Evolutionary conservation across 2,113 vertebrate genomes (phyloP).

Genomic region (Cephalopterus ornatus): DNA sequence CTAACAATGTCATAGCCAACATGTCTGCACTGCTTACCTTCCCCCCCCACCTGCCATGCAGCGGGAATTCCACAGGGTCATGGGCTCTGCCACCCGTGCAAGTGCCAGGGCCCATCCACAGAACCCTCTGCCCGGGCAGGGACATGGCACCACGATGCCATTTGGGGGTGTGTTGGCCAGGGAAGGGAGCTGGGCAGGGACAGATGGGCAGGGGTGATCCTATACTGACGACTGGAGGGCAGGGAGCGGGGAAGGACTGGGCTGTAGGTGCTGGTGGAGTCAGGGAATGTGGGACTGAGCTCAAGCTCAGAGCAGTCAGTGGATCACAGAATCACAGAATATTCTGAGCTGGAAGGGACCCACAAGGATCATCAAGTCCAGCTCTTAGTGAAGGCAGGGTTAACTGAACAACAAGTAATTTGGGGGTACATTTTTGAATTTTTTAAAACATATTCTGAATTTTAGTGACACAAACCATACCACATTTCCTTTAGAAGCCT

Average conservation of each 20-base stretch:
- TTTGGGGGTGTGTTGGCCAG: too few relatives aligned
- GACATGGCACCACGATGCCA: not conserved
- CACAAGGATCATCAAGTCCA: not conserved
- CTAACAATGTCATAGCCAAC: constrained; percentile 32
- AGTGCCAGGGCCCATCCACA: not conserved
- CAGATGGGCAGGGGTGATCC: not conserved
- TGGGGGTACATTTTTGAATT: not conserved
- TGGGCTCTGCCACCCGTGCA: accelerated
- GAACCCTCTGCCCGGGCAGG: accelerated
- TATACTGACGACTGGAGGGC: not conserved
- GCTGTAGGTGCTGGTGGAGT: not conserved
- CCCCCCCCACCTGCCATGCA: not conserved
- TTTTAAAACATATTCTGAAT: not conserved
- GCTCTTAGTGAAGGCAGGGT: not conserved
- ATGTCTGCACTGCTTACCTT: not conserved
- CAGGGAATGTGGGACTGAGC: not conserved
- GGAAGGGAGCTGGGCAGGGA: not conserved
- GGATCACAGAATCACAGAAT: not conserved
- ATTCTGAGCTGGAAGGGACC: not conserved
- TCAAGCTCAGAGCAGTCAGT: not conserved
- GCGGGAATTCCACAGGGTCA: not conserved
- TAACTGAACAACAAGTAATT: not conserved
- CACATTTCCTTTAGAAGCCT: not conserved
- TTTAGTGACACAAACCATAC: not conserved
- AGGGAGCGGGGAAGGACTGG: not conserved